Conservation (phyloP, 2,113 vertebrate genomes). For the Dolichotis patagonum region DNA sequence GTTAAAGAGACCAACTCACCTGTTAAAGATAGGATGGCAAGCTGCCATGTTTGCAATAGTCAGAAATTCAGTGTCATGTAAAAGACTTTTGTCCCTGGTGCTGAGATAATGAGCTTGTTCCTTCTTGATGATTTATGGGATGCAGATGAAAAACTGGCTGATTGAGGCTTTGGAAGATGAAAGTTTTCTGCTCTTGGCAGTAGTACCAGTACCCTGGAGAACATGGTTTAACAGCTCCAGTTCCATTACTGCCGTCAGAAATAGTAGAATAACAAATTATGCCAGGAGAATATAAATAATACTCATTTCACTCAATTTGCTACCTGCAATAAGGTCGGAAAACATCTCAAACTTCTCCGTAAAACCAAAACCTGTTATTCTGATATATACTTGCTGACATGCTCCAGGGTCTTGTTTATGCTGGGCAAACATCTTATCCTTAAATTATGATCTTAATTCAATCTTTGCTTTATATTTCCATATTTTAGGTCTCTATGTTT, state of each 20-base stretch:
- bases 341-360: constrained; percentile 4
- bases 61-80: constrained; percentile 80
- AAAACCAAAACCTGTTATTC: constrained; percentile 21
- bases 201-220: constrained; percentile 61
- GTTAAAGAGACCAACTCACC: constrained; percentile 62
- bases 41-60: constrained; percentile 66
- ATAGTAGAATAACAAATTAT: constrained; percentile 69
- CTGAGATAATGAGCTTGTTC: constrained; percentile 81
- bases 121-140: constrained; percentile 80
- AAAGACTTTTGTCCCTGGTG: constrained; percentile 81
- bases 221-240: constrained; percentile 64
- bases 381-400: background rate
- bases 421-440: background rate
- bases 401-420: background rate
- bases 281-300: constrained; percentile 77
- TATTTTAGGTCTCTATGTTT: constrained; percentile 2
- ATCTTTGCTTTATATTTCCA: background rate
- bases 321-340: constrained; percentile 25
- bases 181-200: constrained; percentile 77
- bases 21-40: constrained; percentile 64
- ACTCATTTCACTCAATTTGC: constrained; percentile 58
- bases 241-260: constrained; percentile 66
- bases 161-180: constrained; percentile 77
- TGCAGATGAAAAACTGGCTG: constrained; percentile 79
- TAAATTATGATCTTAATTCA: constrained; percentile 8